phyloP scores from a whole-genome alignment of 2,113 vertebrate species.

The Axis porcinus region DNA sequence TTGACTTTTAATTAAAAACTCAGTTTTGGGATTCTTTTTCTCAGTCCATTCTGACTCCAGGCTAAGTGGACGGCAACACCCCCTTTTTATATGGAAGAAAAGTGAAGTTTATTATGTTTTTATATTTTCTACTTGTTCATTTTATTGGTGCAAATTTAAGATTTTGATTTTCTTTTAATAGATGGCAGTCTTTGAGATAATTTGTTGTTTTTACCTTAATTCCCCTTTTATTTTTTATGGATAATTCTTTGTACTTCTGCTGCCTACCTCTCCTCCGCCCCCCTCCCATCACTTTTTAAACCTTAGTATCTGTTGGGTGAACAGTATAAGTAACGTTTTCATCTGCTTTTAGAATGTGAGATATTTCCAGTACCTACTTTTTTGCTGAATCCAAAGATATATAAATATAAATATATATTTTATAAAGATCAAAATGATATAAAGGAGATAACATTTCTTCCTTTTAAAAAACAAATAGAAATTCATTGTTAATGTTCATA shows the following conservation, averaged over 20 bases:
- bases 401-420: constrained; percentile 73
- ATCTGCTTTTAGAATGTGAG: constrained; percentile 64
- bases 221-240: constrained; percentile 49
- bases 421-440: constrained; percentile 71
- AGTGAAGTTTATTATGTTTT: constrained; percentile 58
- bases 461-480: constrained; percentile 44
- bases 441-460: constrained; percentile 60
- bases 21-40: constrained; percentile 43
- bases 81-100: constrained; percentile 59
- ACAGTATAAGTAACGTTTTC: constrained; percentile 35
- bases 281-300: background rate
- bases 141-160: constrained; percentile 70
- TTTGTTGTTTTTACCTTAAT: constrained; percentile 9
- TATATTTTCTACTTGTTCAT: constrained; percentile 73
- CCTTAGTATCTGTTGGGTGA: constrained; percentile 50
- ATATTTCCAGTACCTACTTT: constrained; percentile 69
- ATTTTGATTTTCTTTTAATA: constrained; percentile 50
- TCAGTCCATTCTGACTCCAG: background rate
- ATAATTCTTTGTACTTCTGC: constrained; percentile 61
- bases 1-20: constrained; percentile 26
- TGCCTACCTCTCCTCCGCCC: background rate
- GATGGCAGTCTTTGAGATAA: constrained; percentile 42
- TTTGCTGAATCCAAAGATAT: constrained; percentile 80
- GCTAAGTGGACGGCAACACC: constrained; percentile 52
- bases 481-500: background rate